phyloP scores from a whole-genome alignment of 2,113 vertebrate genomes.

The Aptenodytes patagonicus region DNA sequence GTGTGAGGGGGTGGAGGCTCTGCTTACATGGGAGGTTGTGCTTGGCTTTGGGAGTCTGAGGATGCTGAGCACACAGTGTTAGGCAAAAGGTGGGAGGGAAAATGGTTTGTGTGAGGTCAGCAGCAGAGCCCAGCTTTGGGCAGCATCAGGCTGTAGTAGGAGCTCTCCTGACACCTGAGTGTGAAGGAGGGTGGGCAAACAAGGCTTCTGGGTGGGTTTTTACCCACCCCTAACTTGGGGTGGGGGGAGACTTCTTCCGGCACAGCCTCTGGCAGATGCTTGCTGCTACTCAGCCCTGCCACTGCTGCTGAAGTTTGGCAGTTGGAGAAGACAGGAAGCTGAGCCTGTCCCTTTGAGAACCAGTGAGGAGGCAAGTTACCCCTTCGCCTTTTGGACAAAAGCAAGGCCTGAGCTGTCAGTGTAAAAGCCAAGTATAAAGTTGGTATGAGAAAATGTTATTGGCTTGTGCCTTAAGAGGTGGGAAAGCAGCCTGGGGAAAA shows the following conservation, averaged over 20 bases:
- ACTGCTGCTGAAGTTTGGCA: background rate
- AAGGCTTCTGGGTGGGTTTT: background rate
- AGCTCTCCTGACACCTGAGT: background rate
- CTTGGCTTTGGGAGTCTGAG: background rate
- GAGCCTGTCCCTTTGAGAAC: background rate
- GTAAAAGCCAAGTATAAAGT: background rate
- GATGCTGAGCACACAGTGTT: background rate
- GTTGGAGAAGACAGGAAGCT: background rate
- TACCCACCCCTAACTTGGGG: background rate
- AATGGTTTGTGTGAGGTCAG: background rate
- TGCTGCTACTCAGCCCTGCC: background rate
- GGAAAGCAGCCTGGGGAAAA: background rate
- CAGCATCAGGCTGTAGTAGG: background rate
- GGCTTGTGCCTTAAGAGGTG: background rate
- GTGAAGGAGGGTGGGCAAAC: background rate
- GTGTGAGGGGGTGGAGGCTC: background rate
- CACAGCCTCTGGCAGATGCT: background rate
- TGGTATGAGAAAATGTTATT: background rate
- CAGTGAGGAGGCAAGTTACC: background rate
- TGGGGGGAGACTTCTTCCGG: background rate
- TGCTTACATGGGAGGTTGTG: rapidly evolving
- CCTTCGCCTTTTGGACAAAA: background rate
- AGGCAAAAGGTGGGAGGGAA: background rate
- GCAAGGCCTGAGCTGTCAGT: background rate
- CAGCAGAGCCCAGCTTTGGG: background rate